Percentiles rank a stretch among this genome's conserved stretches.
Evolutionary conservation across 2,888 invertebrate species (phyloP).

Genomic region (Ariolimax columbianus): DNA sequence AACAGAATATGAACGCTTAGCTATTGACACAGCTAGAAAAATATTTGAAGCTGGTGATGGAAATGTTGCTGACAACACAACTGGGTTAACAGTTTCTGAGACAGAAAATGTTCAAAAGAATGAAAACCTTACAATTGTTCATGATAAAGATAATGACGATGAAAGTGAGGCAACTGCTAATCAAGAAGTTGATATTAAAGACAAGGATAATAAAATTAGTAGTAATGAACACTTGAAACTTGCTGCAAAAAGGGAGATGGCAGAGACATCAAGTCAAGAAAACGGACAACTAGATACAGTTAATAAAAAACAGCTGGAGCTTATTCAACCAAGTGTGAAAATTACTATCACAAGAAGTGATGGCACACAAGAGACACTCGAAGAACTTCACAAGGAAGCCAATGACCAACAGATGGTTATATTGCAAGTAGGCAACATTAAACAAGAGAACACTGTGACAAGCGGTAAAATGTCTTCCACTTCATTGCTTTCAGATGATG

Average conservation of each 20-base stretch:
- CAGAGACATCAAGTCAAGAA: not conserved
- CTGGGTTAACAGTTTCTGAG: not conserved
- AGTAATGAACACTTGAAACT: not conserved
- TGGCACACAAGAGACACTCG: not conserved
- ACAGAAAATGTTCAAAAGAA: not conserved
- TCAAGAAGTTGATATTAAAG: not conserved
- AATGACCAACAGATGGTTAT: not conserved
- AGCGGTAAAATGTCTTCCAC: not conserved
- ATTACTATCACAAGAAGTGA: conserved; percentile 17
- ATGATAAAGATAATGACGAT: not conserved
- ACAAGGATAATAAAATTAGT: no score
- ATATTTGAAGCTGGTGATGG: not conserved
- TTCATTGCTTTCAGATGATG: not conserved
- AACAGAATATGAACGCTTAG: conserved; percentile 36
- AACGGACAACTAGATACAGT: not conserved
- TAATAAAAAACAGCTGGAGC: not conserved
- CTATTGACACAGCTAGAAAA: conserved; percentile 18
- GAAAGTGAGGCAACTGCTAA: not conserved
- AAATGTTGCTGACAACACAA: not conserved
- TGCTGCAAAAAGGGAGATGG: not conserved
- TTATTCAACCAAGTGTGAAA: not conserved
- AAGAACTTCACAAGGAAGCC: not conserved
- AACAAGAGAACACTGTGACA: not conserved
- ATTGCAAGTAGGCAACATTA: not conserved
- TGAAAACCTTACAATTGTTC: not conserved